Conservation (phyloP, 2,888 invertebrate genomes). For the Camponotus fellah region DNA sequence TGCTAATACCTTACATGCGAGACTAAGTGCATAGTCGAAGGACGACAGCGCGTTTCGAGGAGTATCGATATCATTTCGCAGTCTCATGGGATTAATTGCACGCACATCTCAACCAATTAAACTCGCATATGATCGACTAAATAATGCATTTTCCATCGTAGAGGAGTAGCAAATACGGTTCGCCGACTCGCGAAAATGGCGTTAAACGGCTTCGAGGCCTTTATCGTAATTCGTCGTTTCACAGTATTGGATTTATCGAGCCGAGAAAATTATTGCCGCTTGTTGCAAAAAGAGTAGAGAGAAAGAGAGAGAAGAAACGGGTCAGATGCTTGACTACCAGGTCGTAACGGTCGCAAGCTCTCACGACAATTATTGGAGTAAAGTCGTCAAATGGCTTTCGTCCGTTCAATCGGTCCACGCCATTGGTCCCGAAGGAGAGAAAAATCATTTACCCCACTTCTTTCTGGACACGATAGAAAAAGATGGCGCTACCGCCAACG, state of each 20-base stretch:
- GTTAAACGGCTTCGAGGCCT: conserved; percentile 45
- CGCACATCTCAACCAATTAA: conserved; percentile 39
- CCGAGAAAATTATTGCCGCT: conserved; percentile 69
- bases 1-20: conserved; percentile 49
- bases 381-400: conserved; percentile 78
- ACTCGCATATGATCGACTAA: conserved; percentile 42
- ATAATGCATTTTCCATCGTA: conserved; percentile 37
- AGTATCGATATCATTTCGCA: conserved; percentile 41
- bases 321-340: conserved; percentile 61
- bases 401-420: conserved; percentile 70
- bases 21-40: conserved; percentile 31
- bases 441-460: conserved; percentile 75
- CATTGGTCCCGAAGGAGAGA: conserved; percentile 67
- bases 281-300: conserved; percentile 9
- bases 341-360: conserved; percentile 70
- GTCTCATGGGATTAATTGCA: conserved; percentile 46
- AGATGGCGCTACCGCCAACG: conserved; percentile 76
- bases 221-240: conserved; percentile 51
- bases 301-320: conserved; percentile 34
- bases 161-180: conserved; percentile 36
- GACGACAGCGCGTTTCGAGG: conserved; percentile 37
- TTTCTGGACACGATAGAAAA: conserved; percentile 72
- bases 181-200: conserved; percentile 31
- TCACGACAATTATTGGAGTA: conserved; percentile 77
- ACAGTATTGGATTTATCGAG: conserved; percentile 65